Percentiles rank a stretch among this genome's conserved stretches.
Evolutionary conservation across 2,797 vertebrate genomes (phyloP).

Genomic region (Monodelphis domestica): DNA sequence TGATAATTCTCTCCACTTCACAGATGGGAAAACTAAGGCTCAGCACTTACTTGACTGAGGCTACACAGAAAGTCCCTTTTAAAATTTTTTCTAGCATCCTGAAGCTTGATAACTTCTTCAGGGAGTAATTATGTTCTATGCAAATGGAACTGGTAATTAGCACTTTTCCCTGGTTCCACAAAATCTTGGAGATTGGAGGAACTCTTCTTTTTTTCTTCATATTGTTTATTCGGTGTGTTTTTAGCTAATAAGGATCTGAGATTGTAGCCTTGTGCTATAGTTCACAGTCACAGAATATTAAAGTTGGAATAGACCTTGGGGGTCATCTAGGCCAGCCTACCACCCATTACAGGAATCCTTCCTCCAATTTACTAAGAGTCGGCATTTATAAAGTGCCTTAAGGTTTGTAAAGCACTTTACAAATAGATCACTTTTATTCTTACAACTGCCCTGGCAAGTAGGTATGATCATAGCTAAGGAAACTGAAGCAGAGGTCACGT

Average conservation of each 20-base stretch:
- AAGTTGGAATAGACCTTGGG: neutral
- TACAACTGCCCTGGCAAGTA: neutral
- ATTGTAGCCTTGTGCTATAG: neutral
- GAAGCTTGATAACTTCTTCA: neutral
- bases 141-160: neutral
- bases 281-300: neutral
- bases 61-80: neutral
- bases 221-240: neutral
- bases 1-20: neutral
- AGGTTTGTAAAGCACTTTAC: neutral
- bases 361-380: neutral
- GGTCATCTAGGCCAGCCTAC: neutral
- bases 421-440: neutral
- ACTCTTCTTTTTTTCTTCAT: neutral
- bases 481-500: neutral
- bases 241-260: neutral
- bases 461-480: neutral
- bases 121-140: neutral
- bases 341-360: neutral
- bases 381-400: neutral
- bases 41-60: neutral
- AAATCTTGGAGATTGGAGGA: slow-evolving; percentile 14
- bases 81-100: neutral
- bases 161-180: neutral
- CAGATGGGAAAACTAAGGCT: neutral